Evolutionary conservation across 1,140 invertebrate species (phyloP), one percentile per base, ranked within the genome.

Genomic region (Tetranychus cinnabarinus): DNA sequence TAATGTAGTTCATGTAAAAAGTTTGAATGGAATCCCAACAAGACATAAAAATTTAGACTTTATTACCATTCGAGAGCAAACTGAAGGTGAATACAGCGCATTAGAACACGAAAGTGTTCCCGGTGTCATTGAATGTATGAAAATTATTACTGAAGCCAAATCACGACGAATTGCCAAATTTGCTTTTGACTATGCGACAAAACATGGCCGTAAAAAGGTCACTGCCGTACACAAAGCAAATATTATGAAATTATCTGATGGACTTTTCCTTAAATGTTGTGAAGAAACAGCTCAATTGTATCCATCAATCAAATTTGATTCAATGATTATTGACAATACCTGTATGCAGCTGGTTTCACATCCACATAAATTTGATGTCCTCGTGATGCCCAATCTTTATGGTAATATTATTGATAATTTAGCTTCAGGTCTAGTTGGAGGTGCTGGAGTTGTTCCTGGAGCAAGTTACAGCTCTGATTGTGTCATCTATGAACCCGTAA

Each of bases 201-300:
- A 89, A 71, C 84, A 93, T 73, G 84, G 85, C 65, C 62, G 64
- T 7, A 97, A 96, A 77, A 88, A 87, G 75, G 88, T 93, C 0
- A 93, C 89, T 3, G 85, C 85, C 55, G 88, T 98, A 33, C 93
- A 97, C 73, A 97, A 99, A 75, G 95, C 95, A 2, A 98, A 99
- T 70, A 99, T 99, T 69, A 98, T 98, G 95, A 99, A 98, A 72
- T 75, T 98, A 10, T 88, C 88, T 23, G 93, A 98, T 75, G 93
- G 93, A 10, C 75, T 97, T 2, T 98, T 97, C 70, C 73, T 97
- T 52, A 81, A 80, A 67, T 86, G 82, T 55, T 93, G 90, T 70
- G 79, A 83, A 70, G 84, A 95, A 72, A 71, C 78, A 12, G 67
- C 78, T 0, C 80, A 84, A 66, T 71, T 88, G 13, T 95, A 92